Evolutionary conservation across 2,797 vertebrate genomes (phyloP).

Genomic region (Esox lucius): DNA sequence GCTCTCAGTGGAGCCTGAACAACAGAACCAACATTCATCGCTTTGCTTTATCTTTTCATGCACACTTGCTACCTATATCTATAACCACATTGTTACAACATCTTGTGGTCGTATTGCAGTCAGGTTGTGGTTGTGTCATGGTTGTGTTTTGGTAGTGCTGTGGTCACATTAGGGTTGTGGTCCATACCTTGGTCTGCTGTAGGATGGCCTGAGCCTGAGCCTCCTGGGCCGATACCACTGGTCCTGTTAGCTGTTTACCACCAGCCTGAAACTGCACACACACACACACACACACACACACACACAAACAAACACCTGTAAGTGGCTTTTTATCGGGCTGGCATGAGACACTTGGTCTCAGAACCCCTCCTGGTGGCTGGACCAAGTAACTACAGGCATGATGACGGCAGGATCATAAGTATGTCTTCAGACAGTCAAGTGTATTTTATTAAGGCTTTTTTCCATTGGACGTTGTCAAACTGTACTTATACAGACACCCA

Average conservation of each 20-base stretch:
- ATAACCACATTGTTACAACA: too few species aligned
- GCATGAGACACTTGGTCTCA: neutral
- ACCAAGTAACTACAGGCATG: neutral
- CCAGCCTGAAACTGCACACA: constrained; percentile 84
- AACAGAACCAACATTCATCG: too few species aligned
- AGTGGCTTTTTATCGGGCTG: neutral
- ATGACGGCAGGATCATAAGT: too few species aligned
- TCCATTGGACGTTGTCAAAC: too few species aligned
- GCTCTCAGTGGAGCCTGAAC: too few species aligned
- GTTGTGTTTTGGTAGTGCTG: neutral
- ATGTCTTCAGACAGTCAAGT: too few species aligned
- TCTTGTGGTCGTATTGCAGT: neutral
- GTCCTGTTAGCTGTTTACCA: constrained; percentile 81
- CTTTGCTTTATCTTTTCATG: too few species aligned
- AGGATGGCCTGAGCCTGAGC: constrained; percentile 95
- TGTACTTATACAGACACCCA: too few species aligned
- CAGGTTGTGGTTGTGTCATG: neutral
- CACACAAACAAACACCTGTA: constrained; percentile 8
- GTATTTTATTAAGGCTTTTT: too few species aligned
- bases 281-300: constrained; percentile 27
- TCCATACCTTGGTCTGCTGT: constrained; percentile 90
- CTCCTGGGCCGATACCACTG: constrained; percentile 90
- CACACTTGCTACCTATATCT: too few species aligned
- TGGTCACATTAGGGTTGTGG: neutral
- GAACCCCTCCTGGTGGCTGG: neutral